These are phyloP conservation scores for Myzus persicae DNA, from an alignment of 1,140 invertebrate genomes.

Conservation along the genomic window DNA sequence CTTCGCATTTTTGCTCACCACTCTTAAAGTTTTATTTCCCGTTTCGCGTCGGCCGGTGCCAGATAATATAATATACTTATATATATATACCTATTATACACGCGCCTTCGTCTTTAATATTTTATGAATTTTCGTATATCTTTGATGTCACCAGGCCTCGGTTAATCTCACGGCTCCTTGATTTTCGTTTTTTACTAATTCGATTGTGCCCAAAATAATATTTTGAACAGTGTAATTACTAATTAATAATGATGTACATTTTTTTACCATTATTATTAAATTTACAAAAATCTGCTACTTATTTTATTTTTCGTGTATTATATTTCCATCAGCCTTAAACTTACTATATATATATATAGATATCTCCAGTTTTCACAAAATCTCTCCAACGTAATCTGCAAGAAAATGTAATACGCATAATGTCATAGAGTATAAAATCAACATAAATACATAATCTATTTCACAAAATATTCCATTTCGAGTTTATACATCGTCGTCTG, in stretches of 20 bases:
- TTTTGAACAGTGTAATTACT: neutral
- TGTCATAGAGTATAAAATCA: neutral
- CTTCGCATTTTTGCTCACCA: neutral
- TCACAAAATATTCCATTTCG: neutral
- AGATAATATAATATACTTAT: neutral
- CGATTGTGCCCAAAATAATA: neutral
- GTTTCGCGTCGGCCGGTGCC: neutral
- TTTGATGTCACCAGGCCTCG: neutral
- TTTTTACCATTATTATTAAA: neutral
- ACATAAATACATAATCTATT: neutral
- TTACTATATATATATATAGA: no score
- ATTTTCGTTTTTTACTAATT: slow-evolving; percentile 6
- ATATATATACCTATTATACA: neutral
- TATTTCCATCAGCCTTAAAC: no score
- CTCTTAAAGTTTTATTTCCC: neutral
- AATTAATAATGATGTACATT: neutral
- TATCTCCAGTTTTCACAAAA: neutral
- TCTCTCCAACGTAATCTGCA: neutral
- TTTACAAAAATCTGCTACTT: neutral
- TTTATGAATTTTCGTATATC: neutral
- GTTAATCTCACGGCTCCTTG: neutral
- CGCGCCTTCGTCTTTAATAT: neutral
- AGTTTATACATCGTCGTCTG: neutral
- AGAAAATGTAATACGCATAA: neutral
- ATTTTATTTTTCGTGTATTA: neutral